Base-by-base conservation (phyloP, 2,888 invertebrate genomes). In the Lepidocyrtinus sp. region DNA sequence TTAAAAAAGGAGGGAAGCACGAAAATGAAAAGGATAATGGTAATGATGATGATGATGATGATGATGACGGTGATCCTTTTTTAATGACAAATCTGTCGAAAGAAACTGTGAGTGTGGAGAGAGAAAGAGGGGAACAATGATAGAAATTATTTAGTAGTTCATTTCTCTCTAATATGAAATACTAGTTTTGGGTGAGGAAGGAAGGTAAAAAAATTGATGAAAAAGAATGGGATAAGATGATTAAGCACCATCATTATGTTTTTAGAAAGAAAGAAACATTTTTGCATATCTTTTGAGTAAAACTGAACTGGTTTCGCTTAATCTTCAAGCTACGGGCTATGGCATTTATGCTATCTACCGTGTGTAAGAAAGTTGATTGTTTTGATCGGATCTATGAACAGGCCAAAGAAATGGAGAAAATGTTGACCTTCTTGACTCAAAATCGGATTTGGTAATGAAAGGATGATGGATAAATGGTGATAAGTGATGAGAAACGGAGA, bases 71-170 rank as follows among this genome's bases (percentile, higher is more conserved):
- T 36, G 36, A 36, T 36, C 67, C 15, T 62, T 76, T 73, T 73
- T 75, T 75, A 69, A 75, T 75, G 75, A 75, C 75, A 63, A 75
- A 67, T 75, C 72, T 73, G 59, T 75, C 75, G 67, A 68, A 75
- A 61, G 64, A 27, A 59, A n/a, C n/a, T n/a, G n/a, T n/a, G n/a
- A n/a, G n/a, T 61, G 22, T 26, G 12, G 45, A 70, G 27, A 70
- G 55, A 59, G 63, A 63, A 63, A 26, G 12, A n/a, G n/a, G n/a
- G n/a, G n/a, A n/a, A n/a, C n/a, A 25, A 9, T 63, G 25, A 22
- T 19, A 62, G 17, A 15, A 21, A 25, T 63, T 63, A 24, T 63
- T 2, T 12, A 63, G n/a, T 36, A 12, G 36, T 36, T 36, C 36
- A 36, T 36, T 36, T 12, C 36, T n/a, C n/a, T 36, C 5, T 36